These are phyloP conservation scores for Aradus depressus DNA, from an alignment of 2,888 invertebrate genomes.

Conservation along the genomic window DNA sequence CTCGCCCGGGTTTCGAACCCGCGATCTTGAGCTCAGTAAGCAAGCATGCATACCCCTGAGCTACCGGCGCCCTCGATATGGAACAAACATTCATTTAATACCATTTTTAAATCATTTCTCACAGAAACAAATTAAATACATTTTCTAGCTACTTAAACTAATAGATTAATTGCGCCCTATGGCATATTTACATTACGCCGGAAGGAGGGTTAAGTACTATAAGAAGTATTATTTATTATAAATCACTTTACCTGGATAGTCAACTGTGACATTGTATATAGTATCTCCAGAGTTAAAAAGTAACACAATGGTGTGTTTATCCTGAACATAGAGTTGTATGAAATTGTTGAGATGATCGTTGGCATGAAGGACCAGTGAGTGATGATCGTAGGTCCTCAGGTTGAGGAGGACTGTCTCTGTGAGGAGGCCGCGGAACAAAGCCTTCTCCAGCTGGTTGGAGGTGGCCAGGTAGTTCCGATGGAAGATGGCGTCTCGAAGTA, in stretches of 20 bases:
- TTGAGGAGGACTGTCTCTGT: constrained; percentile 75
- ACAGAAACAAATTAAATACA: too few species aligned
- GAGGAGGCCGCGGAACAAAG: constrained; percentile 58
- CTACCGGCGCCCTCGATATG: too few species aligned
- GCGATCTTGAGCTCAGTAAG: too few species aligned
- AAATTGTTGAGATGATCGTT: constrained; percentile 91
- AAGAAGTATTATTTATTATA: too few species aligned
- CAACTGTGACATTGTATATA: constrained; percentile 66
- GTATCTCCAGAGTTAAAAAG: constrained; percentile 71
- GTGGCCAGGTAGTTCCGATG: constrained; percentile 60
- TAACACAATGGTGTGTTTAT: constrained; percentile 68
- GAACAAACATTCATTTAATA: too few species aligned
- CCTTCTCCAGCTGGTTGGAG: constrained; percentile 50
- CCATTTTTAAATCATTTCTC: too few species aligned
- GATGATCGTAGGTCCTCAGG: constrained; percentile 71
- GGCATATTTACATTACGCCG: too few species aligned
- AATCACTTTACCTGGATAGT: constrained; percentile 46
- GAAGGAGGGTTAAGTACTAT: too few species aligned
- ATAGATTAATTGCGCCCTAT: too few species aligned
- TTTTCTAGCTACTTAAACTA: too few species aligned
- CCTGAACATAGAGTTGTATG: constrained; percentile 73
- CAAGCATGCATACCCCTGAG: too few species aligned
- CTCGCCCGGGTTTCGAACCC: too few species aligned
- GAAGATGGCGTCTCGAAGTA: constrained; percentile 64
- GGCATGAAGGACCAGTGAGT: constrained; percentile 75